Percentiles rank a stretch among this genome's conserved stretches.
Evolutionary conservation across 2,113 vertebrate genomes (phyloP).

Genomic region (Alouatta palliata): DNA sequence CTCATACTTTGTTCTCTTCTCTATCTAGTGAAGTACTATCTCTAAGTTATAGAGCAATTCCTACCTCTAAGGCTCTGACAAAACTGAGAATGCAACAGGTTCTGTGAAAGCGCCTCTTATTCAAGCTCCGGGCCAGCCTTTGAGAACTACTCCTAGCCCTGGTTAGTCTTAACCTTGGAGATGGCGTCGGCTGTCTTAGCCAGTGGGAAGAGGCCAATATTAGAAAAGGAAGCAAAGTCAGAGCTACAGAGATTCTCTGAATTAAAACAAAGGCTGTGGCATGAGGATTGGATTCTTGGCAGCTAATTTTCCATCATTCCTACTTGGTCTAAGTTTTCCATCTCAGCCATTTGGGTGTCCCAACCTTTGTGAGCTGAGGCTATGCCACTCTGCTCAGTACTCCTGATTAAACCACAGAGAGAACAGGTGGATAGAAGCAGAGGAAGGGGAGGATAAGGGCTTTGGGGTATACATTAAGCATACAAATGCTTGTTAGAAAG

Average conservation of each 20-base stretch:
- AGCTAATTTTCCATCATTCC: slow-evolving; percentile 32
- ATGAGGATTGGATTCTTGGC: background rate
- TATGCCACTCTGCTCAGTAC: background rate
- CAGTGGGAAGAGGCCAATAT: background rate
- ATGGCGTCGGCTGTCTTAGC: background rate
- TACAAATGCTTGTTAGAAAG: slow-evolving; percentile 59
- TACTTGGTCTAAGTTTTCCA: slow-evolving; percentile 19
- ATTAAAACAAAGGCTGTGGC: slow-evolving; percentile 28
- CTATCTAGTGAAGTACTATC: background rate
- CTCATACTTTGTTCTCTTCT: background rate
- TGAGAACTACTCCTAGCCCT: background rate
- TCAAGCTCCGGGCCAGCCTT: background rate
- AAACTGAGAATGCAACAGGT: background rate
- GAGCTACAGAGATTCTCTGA: slow-evolving; percentile 12
- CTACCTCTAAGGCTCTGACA: background rate
- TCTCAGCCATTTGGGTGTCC: background rate
- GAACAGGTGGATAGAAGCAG: slow-evolving; percentile 37
- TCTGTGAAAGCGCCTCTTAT: background rate
- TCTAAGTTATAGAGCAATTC: slow-evolving; percentile 45
- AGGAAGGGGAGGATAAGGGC: background rate
- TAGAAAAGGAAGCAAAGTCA: slow-evolving; percentile 22
- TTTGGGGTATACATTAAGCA: slow-evolving; percentile 20
- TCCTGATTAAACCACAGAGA: slow-evolving; percentile 53
- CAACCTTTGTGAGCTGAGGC: slow-evolving; percentile 9
- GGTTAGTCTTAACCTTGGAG: slow-evolving; percentile 15